phyloP scores from a whole-genome alignment of 2,797 vertebrate genomes.

The Salmo trutta region DNA sequence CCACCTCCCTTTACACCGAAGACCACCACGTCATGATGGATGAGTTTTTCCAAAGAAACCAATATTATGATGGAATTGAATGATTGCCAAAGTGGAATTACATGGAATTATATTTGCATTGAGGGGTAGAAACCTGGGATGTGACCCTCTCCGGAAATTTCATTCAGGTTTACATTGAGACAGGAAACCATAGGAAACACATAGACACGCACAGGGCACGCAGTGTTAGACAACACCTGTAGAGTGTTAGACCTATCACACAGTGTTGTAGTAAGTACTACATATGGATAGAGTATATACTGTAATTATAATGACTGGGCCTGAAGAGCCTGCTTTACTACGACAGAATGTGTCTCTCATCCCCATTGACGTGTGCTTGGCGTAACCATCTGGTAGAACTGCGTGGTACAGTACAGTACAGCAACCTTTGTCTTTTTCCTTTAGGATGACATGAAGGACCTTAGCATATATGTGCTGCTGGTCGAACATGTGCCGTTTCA shows the following conservation, averaged over 20 bases:
- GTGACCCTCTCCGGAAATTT: slow-evolving; percentile 18
- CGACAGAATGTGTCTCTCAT: slow-evolving; percentile 66
- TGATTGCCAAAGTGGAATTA: slow-evolving; percentile 30
- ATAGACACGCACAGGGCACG: slow-evolving; percentile 29
- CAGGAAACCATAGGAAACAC: slow-evolving; percentile 3
- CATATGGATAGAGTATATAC: slow-evolving; percentile 58
- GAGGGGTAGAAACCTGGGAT: slow-evolving; percentile 17
- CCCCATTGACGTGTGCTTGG: slow-evolving; percentile 63
- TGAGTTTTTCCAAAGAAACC: slow-evolving; percentile 48
- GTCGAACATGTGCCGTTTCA: slow-evolving; percentile 52
- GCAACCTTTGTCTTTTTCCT: slow-evolving; percentile 53
- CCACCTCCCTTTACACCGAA: slow-evolving; percentile 45
- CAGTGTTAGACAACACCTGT: slow-evolving; percentile 59
- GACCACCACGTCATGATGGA: slow-evolving; percentile 44
- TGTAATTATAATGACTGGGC: slow-evolving; percentile 64
- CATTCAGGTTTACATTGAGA: not conserved
- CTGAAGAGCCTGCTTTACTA: not conserved
- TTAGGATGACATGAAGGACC: slow-evolving; percentile 56
- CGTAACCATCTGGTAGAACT: slow-evolving; percentile 48
- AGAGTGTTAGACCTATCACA: slow-evolving; percentile 50
- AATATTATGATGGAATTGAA: slow-evolving; percentile 3
- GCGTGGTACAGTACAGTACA: slow-evolving; percentile 44
- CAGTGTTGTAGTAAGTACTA: slow-evolving; percentile 20
- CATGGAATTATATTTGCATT: slow-evolving; percentile 40
- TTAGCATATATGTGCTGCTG: slow-evolving; percentile 30